Conservation (phyloP, 2,113 vertebrate species). For the Tachycineta bicolor region DNA sequence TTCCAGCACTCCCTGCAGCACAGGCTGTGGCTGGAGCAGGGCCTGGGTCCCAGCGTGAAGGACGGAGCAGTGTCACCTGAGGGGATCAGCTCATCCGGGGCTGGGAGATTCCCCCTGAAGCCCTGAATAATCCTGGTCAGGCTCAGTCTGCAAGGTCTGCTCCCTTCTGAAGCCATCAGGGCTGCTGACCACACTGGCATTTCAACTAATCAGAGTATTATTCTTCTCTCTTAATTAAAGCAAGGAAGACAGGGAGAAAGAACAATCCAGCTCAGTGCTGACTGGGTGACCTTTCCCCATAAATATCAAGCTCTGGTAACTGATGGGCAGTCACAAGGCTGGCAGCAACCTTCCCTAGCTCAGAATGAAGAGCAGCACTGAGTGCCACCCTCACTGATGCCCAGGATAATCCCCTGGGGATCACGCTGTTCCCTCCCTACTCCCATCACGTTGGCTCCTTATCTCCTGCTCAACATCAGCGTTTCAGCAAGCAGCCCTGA, state of each 20-base stretch:
- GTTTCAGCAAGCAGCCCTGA: neutral
- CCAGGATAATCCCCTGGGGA: neutral
- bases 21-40: neutral
- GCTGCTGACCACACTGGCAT: neutral
- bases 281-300: neutral
- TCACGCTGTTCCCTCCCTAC: neutral
- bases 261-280: neutral
- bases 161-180: neutral
- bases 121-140: neutral
- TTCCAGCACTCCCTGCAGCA: no score
- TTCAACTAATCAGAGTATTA: neutral
- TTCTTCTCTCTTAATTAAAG: conserved; percentile 14
- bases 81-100: neutral
- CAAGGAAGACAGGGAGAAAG: neutral
- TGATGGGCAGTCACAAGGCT: neutral
- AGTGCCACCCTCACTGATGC: neutral
- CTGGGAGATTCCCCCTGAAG: neutral
- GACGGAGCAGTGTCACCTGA: neutral
- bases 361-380: neutral
- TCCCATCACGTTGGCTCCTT: neutral
- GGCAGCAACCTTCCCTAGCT: neutral
- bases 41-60: rapidly evolving
- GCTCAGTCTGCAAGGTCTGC: neutral
- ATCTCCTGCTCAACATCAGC: neutral
- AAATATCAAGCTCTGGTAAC: neutral